A percentile compares a stretch with the other conserved stretches of the same genome.
Evolutionary conservation across 2,888 invertebrate genomes (phyloP).

Genomic region (Galeopsomyia nigrocyanea): DNA sequence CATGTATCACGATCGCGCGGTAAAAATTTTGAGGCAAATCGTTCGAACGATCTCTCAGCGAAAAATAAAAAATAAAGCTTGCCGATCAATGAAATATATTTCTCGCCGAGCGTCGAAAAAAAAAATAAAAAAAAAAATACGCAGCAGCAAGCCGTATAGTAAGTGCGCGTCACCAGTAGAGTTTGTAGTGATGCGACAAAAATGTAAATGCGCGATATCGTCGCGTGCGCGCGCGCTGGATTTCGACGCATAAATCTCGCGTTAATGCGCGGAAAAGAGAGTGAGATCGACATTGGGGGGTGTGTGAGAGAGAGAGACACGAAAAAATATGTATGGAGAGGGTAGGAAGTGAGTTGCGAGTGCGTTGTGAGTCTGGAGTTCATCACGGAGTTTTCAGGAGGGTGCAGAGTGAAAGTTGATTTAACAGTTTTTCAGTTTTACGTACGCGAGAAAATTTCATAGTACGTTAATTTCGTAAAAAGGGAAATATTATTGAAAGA

Average conservation of each 20-base stretch:
- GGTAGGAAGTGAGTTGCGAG: background rate
- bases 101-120: conserved; percentile 46
- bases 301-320: background rate
- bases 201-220: conserved; percentile 68
- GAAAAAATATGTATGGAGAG: conserved; percentile 11
- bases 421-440: no score
- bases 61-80: conserved; percentile 53
- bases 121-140: conserved; percentile 30
- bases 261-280: conserved; percentile 63
- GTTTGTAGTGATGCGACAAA: conserved; percentile 68
- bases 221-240: conserved; percentile 52
- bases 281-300: conserved; percentile 18
- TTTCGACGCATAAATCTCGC: conserved; percentile 65
- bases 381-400: conserved; percentile 20
- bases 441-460: no score
- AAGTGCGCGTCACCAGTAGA: conserved; percentile 51
- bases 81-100: conserved; percentile 61
- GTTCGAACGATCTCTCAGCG: conserved; percentile 44
- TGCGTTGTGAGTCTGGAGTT: conserved; percentile 21
- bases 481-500: no score
- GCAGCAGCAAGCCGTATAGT: conserved; percentile 34
- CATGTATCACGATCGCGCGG: conserved; percentile 40
- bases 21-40: conserved; percentile 52
- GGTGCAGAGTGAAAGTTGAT: background rate
- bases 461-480: no score